Evolutionary conservation across 2,888 invertebrate genomes (phyloP).

Genomic region (Taenaris catops): DNA sequence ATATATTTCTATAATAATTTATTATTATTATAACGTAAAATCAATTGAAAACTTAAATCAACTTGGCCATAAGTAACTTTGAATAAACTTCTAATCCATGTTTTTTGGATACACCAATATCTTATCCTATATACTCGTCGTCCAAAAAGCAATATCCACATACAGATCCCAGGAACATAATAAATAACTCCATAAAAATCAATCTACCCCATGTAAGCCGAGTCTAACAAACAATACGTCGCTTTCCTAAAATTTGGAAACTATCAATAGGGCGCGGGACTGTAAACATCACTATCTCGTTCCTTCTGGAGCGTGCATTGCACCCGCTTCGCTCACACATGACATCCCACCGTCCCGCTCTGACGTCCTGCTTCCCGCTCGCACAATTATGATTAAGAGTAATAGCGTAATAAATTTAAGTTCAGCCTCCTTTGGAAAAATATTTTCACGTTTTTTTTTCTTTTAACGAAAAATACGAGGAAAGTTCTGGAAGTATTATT

Average conservation of each 20-base stretch:
- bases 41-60: too few species aligned
- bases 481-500: slow-evolving; percentile 31
- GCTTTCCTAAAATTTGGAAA: slow-evolving; percentile 79
- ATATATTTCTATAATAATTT: too few species aligned
- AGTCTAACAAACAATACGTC: slow-evolving; percentile 55
- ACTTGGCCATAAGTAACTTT: too few species aligned
- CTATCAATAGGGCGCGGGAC: slow-evolving; percentile 71
- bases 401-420: slow-evolving; percentile 44
- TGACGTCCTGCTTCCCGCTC: slow-evolving; percentile 31
- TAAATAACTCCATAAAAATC: slow-evolving; percentile 10
- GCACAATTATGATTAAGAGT: slow-evolving; percentile 53
- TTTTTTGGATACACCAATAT: too few species aligned
- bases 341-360: slow-evolving; percentile 30
- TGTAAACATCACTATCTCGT: slow-evolving; percentile 55
- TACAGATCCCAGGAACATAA: slow-evolving; percentile 8
- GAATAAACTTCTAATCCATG: too few species aligned
- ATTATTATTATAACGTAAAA: too few species aligned
- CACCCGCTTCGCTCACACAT: slow-evolving; percentile 28
- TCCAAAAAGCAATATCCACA: slow-evolving; percentile 4
- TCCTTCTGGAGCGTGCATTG: slow-evolving; percentile 27
- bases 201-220: slow-evolving; percentile 48
- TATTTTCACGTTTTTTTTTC: slow-evolving; percentile 28
- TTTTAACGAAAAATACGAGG: slow-evolving; percentile 31
- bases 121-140: too few species aligned
- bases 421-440: slow-evolving; percentile 31